These are phyloP conservation scores for Drosophila aff. DNA, from an alignment of 1,140 invertebrate species.

Conservation along the genomic window DNA sequence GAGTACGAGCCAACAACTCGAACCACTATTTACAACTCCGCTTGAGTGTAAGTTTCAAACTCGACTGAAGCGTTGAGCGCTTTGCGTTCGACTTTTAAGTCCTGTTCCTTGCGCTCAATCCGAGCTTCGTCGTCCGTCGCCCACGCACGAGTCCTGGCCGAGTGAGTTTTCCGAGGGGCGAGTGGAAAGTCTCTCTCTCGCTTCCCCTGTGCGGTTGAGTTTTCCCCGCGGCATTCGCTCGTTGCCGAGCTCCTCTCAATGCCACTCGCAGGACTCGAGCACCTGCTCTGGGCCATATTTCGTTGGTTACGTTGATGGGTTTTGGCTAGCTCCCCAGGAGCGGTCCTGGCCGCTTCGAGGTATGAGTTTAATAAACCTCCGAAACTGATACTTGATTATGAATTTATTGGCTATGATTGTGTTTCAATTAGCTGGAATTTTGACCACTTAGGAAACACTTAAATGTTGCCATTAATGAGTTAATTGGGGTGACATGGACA, in stretches of 20 bases:
- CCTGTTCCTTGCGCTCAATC: not conserved
- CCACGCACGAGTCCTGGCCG: slow-evolving; percentile 26
- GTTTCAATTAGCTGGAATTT: slow-evolving; percentile 1
- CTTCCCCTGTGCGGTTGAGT: slow-evolving; percentile 25
- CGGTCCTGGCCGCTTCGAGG: not conserved
- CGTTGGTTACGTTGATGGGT: slow-evolving; percentile 26
- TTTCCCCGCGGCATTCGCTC: slow-evolving; percentile 36
- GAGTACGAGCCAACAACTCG: slow-evolving; percentile 85
- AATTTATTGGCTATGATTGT: not conserved
- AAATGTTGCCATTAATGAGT: not conserved
- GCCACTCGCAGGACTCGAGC: slow-evolving; percentile 38
- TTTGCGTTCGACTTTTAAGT: slow-evolving; percentile 71
- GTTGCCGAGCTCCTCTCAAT: slow-evolving; percentile 41
- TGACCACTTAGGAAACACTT: not conserved
- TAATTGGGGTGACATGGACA: not conserved
- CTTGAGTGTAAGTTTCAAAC: slow-evolving; percentile 85
- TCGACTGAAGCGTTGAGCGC: slow-evolving; percentile 81
- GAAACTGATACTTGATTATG: slow-evolving; percentile 8
- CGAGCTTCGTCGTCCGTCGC: slow-evolving; percentile 18
- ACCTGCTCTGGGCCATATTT: slow-evolving; percentile 40
- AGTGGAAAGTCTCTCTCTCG: slow-evolving; percentile 28
- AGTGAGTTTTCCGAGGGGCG: slow-evolving; percentile 22
- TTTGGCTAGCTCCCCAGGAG: slow-evolving; percentile 22
- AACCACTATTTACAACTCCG: slow-evolving; percentile 84
- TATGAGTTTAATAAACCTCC: not conserved